Evolutionary conservation across 2,797 vertebrate genomes (phyloP).

Genomic region (Ficedula albicollis): DNA sequence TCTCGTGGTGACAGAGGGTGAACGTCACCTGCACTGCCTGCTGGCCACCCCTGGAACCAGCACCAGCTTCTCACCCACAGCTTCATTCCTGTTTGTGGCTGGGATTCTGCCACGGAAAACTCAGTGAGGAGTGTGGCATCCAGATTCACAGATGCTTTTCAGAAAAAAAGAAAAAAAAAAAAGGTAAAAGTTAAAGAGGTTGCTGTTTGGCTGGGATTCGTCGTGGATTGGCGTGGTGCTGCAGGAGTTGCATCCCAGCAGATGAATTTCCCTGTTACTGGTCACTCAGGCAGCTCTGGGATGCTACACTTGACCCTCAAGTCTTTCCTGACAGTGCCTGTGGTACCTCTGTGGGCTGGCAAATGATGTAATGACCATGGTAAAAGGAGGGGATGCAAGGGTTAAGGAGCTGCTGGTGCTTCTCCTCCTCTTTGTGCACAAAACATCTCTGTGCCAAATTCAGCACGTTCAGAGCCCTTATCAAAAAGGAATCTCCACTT

Average conservation of each 20-base stretch:
- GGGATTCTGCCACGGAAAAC: neutral
- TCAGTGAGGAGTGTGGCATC: neutral
- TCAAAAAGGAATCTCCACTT: neutral
- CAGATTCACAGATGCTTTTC: neutral
- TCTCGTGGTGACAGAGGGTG: neutral
- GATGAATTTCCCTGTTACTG: neutral
- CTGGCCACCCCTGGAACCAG: neutral
- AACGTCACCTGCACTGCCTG: neutral
- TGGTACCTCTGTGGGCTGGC: neutral
- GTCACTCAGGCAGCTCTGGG: neutral
- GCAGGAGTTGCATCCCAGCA: neutral
- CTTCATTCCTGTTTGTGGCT: neutral
- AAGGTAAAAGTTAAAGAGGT: neutral
- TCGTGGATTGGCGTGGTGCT: neutral
- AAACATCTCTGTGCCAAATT: neutral
- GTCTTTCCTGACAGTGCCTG: neutral
- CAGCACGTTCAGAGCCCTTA: neutral
- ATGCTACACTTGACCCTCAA: neutral
- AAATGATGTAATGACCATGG: neutral
- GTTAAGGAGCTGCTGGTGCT: constrained; percentile 21
- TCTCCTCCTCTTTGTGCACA: neutral
- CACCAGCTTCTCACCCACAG: neutral
- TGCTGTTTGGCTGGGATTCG: neutral
- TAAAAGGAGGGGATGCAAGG: neutral
- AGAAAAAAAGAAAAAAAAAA: neutral